Base-by-base conservation (phyloP, 1,140 invertebrate species). In the Caerostris darwini region DNA sequence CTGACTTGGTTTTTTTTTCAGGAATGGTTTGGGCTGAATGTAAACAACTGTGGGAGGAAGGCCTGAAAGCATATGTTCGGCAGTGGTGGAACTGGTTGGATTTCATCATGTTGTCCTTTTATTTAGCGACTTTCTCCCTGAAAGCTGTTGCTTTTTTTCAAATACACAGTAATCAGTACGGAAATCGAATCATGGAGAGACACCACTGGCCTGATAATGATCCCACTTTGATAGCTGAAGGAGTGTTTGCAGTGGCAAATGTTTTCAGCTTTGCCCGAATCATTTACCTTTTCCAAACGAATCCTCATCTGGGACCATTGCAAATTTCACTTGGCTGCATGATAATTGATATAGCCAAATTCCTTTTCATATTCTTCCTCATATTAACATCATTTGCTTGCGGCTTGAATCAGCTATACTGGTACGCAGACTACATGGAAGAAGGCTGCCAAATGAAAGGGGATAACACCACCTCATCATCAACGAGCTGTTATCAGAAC, bases 21-120 rank as follows among this genome's bases (percentile, higher is more conserved):
- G 96, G 96, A 92, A 95, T 97, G 94, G 96, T 97, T 94, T 97
- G 97, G 97, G 96, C 96, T 7, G 97, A 97, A 95, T 96, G 97
- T 90, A 97, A 97, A 94, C 97, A 97, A 95, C 95, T 97, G 4
- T 97, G 97, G 96, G 96, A 97, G 95, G 96, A 96, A 95, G 97
- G 97, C 5, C 96, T 96, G 1, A 96, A 96, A 88, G 96, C 96
- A 56, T 97, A 97, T 93, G 96, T 97, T 17, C 96, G 96, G 5
- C 97, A 97, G 94, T 96, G 97, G 96, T 97, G 97, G 97, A 97
- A 97, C 95, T 96, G 97, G 95, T 95, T 97, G 53, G 97, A 97
- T 95, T 97, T 97, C 95, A 96, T 96, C 94, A 97, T 97, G n/a
- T 96, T 97, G 93, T 96, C 96, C n/a, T 95, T 97, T 14, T 97